phyloP scores from a whole-genome alignment of 2,888 invertebrate genomes.

The Lomographa bimaculata region DNA sequence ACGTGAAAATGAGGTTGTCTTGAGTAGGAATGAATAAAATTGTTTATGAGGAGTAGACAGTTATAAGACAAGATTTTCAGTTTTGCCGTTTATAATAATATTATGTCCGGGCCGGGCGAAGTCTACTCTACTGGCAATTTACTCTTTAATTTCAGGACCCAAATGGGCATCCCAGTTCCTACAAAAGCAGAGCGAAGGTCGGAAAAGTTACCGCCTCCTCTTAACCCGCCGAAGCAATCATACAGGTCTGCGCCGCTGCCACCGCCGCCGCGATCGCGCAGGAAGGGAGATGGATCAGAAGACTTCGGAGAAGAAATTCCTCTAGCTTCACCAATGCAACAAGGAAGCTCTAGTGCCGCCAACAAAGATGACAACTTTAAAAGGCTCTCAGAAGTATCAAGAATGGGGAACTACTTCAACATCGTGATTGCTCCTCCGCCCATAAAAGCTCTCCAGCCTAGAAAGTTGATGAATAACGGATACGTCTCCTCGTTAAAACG shows the following conservation, averaged over 20 bases:
- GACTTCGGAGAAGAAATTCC: constrained; percentile 47
- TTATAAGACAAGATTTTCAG: too few relatives aligned
- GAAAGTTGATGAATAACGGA: constrained; percentile 56
- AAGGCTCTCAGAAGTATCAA: constrained; percentile 59
- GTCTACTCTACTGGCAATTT: too few relatives aligned
- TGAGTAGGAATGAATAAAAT: too few relatives aligned
- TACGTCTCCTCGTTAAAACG: constrained; percentile 48
- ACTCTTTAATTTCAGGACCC: constrained; percentile 54
- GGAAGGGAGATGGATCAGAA: constrained; percentile 46
- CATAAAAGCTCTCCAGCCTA: constrained; percentile 68
- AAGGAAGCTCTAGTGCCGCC: constrained; percentile 14
- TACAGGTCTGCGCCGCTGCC: too few relatives aligned
- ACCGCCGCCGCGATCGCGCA: constrained; percentile 47
- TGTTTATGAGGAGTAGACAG: too few relatives aligned
- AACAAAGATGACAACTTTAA: constrained; percentile 50
- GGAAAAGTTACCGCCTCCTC: constrained; percentile 34
- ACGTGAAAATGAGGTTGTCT: too few relatives aligned
- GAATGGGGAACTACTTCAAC: constrained; percentile 79
- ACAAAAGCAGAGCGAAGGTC: constrained; percentile 43
- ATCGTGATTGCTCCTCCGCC: constrained; percentile 77
- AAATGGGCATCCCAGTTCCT: constrained; percentile 77
- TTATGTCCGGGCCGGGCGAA: too few relatives aligned
- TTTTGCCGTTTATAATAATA: too few relatives aligned
- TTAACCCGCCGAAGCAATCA: too few relatives aligned
- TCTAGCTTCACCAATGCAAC: constrained; percentile 17